phyloP scores from a whole-genome alignment of 2,797 vertebrate species.

The Ciconia nigra region DNA sequence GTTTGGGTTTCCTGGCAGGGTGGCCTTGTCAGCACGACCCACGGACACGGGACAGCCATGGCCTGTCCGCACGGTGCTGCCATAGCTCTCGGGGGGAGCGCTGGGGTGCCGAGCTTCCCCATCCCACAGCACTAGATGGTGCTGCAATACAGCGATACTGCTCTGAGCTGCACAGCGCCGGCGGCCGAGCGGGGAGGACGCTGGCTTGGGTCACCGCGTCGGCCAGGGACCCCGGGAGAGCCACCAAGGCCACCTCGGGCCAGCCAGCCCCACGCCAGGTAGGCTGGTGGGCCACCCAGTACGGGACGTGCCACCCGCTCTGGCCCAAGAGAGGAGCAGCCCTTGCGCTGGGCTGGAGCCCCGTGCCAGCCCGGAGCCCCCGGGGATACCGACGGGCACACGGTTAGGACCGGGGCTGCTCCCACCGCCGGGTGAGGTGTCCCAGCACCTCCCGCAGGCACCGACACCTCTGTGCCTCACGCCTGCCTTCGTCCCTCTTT shows the following conservation, averaged over 20 bases:
- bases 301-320: background rate
- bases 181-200: fast-evolving
- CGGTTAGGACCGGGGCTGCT: fast-evolving
- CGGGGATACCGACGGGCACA: fast-evolving
- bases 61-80: background rate
- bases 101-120: background rate
- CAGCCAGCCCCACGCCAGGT: fast-evolving
- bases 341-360: background rate
- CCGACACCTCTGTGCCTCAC: fast-evolving
- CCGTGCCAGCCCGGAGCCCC: fast-evolving
- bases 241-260: background rate
- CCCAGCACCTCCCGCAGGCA: background rate
- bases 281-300: background rate
- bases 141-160: slow-evolving; percentile 8
- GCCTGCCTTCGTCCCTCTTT: background rate
- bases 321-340: background rate
- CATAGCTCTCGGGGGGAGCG: fast-evolving
- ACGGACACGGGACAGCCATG: fast-evolving
- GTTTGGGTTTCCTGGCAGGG: background rate
- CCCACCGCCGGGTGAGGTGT: fast-evolving
- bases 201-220: background rate
- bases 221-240: background rate
- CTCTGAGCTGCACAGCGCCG: fast-evolving
- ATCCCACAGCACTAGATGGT: slow-evolving; percentile 24
- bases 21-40: background rate